These are phyloP conservation scores for Anolis apletophallus DNA, from an alignment of 2,797 vertebrate species.

Conservation along the genomic window DNA sequence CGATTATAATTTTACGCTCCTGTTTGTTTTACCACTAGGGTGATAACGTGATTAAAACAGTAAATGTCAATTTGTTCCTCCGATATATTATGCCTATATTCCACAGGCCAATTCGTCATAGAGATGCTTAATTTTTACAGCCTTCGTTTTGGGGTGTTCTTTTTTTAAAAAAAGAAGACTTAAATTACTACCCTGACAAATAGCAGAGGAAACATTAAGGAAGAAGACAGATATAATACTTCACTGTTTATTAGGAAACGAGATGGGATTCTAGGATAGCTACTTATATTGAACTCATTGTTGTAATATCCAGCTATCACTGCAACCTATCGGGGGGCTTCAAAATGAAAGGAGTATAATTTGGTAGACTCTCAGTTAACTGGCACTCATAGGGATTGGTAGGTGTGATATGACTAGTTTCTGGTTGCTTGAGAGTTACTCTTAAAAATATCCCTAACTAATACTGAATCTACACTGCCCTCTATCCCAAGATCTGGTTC, in stretches of 20 bases:
- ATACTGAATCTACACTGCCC: too few species aligned
- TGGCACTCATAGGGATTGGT: too few species aligned
- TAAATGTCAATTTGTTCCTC: slow-evolving; percentile 66
- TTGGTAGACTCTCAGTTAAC: not conserved
- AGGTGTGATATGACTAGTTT: too few species aligned
- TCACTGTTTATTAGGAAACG: not conserved
- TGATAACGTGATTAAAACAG: slow-evolving; percentile 26
- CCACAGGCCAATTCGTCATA: slow-evolving; percentile 37
- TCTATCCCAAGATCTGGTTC: too few species aligned
- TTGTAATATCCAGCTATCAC: slow-evolving; percentile 12
- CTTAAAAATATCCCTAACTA: too few species aligned
- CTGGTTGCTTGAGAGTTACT: too few species aligned
- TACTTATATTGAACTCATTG: slow-evolving; percentile 16
- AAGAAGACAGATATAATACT: not conserved
- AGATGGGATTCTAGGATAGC: not conserved
- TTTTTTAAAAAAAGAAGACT: slow-evolving; percentile 12
- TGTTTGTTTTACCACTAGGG: slow-evolving; percentile 61
- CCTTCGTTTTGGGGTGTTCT: slow-evolving; percentile 18
- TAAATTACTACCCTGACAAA: slow-evolving; percentile 37
- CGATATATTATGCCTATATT: not conserved
- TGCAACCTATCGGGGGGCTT: not conserved
- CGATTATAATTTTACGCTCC: slow-evolving; percentile 55
- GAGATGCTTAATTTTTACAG: slow-evolving; percentile 42
- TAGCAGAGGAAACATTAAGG: slow-evolving; percentile 13
- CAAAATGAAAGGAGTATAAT: not conserved